Percentiles rank a stretch among this genome's conserved stretches.
phyloP scores from a whole-genome alignment of 2,797 vertebrate species.

The Alosa sapidissima region DNA sequence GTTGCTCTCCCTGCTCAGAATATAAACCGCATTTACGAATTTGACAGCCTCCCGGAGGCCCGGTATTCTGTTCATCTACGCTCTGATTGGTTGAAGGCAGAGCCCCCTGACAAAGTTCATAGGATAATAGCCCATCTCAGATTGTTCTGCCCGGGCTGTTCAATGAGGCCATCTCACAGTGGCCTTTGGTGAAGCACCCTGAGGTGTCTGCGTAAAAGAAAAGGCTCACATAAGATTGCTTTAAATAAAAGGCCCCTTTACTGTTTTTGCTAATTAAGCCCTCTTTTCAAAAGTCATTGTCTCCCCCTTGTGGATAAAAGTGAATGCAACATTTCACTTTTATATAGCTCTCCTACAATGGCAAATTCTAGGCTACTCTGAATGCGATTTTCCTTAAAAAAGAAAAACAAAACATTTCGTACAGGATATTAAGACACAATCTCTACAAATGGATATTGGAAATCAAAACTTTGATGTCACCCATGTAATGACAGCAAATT shows the following conservation, averaged over 20 bases:
- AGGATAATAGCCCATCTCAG: neutral
- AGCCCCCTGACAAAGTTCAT: neutral
- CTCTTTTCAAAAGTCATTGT: neutral
- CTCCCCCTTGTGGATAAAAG: constrained; percentile 11
- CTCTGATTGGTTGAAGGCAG: neutral
- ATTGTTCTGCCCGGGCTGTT: neutral
- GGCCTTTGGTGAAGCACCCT: neutral
- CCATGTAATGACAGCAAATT: no score
- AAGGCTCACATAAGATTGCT: neutral
- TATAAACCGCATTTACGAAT: neutral
- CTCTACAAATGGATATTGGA: no score
- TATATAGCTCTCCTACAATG: neutral
- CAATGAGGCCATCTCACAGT: neutral
- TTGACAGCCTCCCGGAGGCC: neutral
- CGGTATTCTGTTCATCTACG: neutral
- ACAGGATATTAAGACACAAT: no score
- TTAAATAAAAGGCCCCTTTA: neutral
- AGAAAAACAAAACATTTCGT: no score
- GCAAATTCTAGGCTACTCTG: no score
- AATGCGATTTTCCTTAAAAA: no score
- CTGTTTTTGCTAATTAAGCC: neutral
- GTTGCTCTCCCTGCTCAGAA: neutral
- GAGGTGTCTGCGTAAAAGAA: neutral
- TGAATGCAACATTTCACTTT: neutral
- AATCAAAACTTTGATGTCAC: no score